Conservation (phyloP, 2,888 invertebrate genomes). For the Allygus modestus region DNA sequence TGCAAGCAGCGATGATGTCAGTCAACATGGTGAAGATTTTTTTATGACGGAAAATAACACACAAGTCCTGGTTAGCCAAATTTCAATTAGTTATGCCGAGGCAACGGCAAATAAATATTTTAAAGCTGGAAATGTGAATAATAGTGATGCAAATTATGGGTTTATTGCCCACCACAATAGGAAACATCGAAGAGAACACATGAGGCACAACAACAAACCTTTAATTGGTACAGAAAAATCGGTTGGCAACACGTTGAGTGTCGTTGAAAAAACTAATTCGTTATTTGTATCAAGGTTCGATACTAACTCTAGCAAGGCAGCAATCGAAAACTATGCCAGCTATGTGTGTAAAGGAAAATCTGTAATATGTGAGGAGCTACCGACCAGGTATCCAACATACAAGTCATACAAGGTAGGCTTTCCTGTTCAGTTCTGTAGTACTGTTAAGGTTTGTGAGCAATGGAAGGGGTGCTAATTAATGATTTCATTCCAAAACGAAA, state of each 20-base stretch:
- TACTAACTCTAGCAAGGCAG: not conserved
- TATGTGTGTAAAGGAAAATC: not conserved
- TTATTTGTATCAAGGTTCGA: not conserved
- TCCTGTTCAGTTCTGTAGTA: not conserved
- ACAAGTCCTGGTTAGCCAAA: no score
- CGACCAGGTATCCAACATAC: conserved; percentile 20
- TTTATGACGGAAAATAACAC: not conserved
- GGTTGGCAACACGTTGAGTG: not conserved
- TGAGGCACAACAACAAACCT: not conserved
- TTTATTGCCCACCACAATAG: not conserved
- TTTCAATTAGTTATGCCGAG: not conserved
- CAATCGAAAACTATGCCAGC: not conserved
- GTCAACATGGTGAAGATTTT: not conserved
- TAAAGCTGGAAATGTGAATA: not conserved
- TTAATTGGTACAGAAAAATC: not conserved
- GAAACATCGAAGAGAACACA: not conserved
- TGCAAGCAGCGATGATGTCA: not conserved
- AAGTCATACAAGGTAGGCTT: conserved; percentile 18
- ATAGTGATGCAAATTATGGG: not conserved
- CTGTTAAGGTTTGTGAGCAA: not conserved
- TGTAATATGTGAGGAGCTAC: not conserved
- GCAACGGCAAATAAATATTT: not conserved
- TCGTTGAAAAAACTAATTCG: not conserved
- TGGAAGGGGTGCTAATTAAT: conserved; percentile 1
- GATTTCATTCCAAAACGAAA: not conserved